phyloP scores from a whole-genome alignment of 2,888 invertebrate genomes.

The Hypselothyrea guttata region DNA sequence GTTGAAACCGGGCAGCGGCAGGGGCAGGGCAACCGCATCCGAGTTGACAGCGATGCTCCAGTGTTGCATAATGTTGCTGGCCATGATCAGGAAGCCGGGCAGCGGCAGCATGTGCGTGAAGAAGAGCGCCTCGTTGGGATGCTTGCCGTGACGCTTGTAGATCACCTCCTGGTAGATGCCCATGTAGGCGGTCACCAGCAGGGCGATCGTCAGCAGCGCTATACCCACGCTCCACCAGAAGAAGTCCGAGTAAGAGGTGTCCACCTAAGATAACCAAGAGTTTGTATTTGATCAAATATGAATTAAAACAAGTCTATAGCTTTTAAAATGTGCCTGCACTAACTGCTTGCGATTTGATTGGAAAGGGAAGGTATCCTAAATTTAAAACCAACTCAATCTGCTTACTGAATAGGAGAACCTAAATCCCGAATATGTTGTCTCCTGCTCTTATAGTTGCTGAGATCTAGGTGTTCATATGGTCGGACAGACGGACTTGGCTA shows the following conservation, averaged over 20 bases:
- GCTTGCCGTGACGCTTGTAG: constrained; percentile 92
- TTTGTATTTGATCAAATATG: too few relatives aligned
- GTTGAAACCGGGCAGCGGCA: constrained; percentile 83
- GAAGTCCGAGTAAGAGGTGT: constrained; percentile 78
- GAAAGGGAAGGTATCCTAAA: too few relatives aligned
- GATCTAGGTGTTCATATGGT: too few relatives aligned
- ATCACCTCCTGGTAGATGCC: constrained; percentile 96
- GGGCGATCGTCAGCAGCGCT: constrained; percentile 90
- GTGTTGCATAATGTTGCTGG: constrained; percentile 90
- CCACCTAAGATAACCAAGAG: too few relatives aligned
- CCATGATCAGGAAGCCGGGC: constrained; percentile 92
- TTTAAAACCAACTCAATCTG: too few relatives aligned
- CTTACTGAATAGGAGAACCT: too few relatives aligned
- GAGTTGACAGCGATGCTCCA: constrained; percentile 88
- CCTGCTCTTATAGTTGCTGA: too few relatives aligned
- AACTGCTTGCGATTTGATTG: too few relatives aligned
- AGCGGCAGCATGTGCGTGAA: constrained; percentile 95
- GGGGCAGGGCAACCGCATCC: constrained; percentile 80
- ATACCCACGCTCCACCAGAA: constrained; percentile 90
- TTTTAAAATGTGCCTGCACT: too few relatives aligned
- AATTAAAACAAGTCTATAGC: too few relatives aligned
- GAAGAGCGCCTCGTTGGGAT: constrained; percentile 93
- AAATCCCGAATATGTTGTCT: too few relatives aligned
- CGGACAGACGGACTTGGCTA: too few relatives aligned
- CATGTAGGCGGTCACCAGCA: constrained; percentile 97